Evolutionary conservation across 2,113 vertebrate genomes (phyloP), one percentile per base, ranked within the genome.

Genomic region (Lepidothrix coronata): DNA sequence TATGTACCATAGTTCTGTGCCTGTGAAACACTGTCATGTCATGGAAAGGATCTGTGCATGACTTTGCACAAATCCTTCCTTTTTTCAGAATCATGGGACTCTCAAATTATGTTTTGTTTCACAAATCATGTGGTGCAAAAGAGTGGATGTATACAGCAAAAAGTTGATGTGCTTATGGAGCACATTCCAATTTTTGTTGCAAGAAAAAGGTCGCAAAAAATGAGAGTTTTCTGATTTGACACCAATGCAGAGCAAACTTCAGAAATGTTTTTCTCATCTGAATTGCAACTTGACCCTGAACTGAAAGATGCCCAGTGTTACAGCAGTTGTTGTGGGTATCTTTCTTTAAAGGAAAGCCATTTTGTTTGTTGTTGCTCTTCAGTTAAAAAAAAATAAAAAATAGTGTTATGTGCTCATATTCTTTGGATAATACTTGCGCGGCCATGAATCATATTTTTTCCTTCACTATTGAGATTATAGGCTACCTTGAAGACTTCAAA

Each of bases 291-390:
- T 51, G 33, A 72, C 25, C 44, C 22, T 70, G 23, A 63, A 81
- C 3, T 51, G 39, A 92, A 93, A 85, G 8, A 23, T 71, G 7
- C 10, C 8, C 12, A 28, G 23, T 59, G 5, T 46, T 71, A 20
- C 5, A 51, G 9, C 5, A 14, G 3, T 35, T 62, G 5, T n/a
- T 77, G 10, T 3, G 25, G 48, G 6, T 41, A 22, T 5, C 11
- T 19, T 76, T 83, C 41, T 66, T 82, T 83, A 82, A 71, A 44
- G 8, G 5, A 71, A 91, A 62, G 9, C 1, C 1, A 1, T 2
- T 59, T 39, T 51, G 3, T 35, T 68, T 52, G 3, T 24, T 3
- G 0, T 33, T 44, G 9, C 0, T 33, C 48, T 71, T 58, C 21
- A 41, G 58, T 43, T 23, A 3, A 14, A 70, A 59, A 67, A 37